Evolutionary conservation across 2,888 invertebrate species (phyloP).

Genomic region (Drosophila ochracea): DNA sequence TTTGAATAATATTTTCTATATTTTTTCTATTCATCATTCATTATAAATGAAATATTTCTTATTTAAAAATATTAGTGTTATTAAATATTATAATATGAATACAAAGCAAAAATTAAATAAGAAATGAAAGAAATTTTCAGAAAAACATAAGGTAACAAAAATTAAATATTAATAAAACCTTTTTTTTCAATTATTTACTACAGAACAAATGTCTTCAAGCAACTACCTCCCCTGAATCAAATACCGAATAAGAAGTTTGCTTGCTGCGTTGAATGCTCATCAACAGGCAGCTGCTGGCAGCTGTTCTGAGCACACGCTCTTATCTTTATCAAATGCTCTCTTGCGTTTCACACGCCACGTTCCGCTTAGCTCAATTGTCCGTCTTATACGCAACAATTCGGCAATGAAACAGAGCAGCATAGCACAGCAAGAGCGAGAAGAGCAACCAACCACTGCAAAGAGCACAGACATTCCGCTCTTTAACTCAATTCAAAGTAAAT

Average conservation of each 20-base stretch:
- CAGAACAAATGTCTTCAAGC: neutral
- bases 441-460: conserved; percentile 17
- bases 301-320: conserved; percentile 2
- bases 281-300: conserved; percentile 74
- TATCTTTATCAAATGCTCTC: conserved; percentile 28
- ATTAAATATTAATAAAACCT: neutral
- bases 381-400: conserved; percentile 72
- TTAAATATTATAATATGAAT: neutral
- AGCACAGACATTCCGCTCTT: conserved; percentile 20
- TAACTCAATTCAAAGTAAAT: conserved; percentile 60
- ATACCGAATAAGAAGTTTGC: neutral
- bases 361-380: conserved; percentile 40
- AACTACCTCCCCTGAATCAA: too few relatives aligned
- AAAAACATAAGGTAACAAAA: neutral
- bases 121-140: neutral
- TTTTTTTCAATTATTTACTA: neutral
- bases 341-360: conserved; percentile 23
- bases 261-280: conserved; percentile 20
- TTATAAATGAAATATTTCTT: neutral
- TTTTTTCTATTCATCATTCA: too few relatives aligned
- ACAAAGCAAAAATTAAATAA: neutral
- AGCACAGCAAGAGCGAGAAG: conserved; percentile 4
- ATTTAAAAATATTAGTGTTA: neutral
- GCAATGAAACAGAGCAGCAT: conserved; percentile 30
- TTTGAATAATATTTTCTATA: neutral